These are phyloP conservation scores for Anoplolepis gracilipes DNA, from an alignment of 1,140 invertebrate genomes.

Conservation along the genomic window DNA sequence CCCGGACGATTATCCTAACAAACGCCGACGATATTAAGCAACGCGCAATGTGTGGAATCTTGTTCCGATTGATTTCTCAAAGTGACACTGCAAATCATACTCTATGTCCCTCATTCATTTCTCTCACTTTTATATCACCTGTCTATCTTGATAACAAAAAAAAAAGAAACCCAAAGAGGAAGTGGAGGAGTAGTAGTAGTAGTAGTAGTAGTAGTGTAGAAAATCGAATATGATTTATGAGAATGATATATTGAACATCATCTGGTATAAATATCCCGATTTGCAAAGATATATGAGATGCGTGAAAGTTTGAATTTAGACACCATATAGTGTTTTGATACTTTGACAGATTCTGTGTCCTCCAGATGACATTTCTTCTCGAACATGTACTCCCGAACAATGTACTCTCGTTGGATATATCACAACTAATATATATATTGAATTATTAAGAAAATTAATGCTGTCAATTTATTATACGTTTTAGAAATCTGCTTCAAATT, in stretches of 20 bases:
- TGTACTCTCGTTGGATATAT: constrained; percentile 30
- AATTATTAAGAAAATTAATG: neutral
- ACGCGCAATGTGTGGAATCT: constrained; percentile 26
- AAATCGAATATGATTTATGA: neutral
- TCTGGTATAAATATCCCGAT: constrained; percentile 31
- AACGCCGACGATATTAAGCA: constrained; percentile 84
- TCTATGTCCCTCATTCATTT: constrained; percentile 51
- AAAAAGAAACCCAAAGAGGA: neutral
- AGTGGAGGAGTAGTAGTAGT: neutral
- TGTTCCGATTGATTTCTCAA: constrained; percentile 25
- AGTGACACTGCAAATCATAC: constrained; percentile 37
- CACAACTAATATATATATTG: neutral
- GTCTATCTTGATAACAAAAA: constrained; percentile 7
- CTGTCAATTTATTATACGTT: neutral
- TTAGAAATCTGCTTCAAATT: constrained; percentile 14
- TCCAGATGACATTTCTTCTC: constrained; percentile 23
- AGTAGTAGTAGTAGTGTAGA: neutral
- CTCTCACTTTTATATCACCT: constrained; percentile 56
- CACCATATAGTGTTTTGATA: constrained; percentile 27
- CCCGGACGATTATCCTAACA: constrained; percentile 85
- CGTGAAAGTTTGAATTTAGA: constrained; percentile 9
- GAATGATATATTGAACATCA: neutral
- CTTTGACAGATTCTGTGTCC: constrained; percentile 26
- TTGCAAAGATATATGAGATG: neutral
- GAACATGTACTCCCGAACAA: neutral